These are phyloP conservation scores for Capitella teleta DNA, from an alignment of 1,140 invertebrate genomes.

Conservation along the genomic window DNA sequence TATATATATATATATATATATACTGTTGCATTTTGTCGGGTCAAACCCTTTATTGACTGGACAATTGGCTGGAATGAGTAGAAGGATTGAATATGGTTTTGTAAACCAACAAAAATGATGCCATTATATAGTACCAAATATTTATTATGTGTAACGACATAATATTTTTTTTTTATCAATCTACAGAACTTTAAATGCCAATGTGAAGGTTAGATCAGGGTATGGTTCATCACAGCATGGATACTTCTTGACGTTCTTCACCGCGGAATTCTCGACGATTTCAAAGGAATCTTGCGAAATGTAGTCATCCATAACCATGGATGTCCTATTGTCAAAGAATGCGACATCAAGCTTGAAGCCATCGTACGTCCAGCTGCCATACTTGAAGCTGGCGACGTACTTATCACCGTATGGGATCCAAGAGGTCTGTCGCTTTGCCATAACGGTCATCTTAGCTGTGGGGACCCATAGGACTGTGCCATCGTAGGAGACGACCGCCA, in stretches of 20 bases:
- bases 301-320: conserved; percentile 37
- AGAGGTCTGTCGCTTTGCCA: conserved; percentile 58
- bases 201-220: conserved; percentile 37
- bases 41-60: too few species aligned
- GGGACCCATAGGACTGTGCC: conserved; percentile 95
- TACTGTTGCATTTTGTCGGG: too few species aligned
- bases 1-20: too few species aligned
- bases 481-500: conserved; percentile 54
- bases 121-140: too few species aligned
- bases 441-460: conserved; percentile 96
- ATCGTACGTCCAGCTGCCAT: conserved; percentile 42
- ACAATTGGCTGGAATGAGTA: too few species aligned
- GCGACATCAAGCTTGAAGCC: conserved; percentile 36
- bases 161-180: too few species aligned
- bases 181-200: too few species aligned
- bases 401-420: conserved; percentile 42
- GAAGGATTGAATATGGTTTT: too few species aligned
- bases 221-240: conserved; percentile 40
- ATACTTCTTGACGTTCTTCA: conserved; percentile 33
- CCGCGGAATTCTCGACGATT: conserved; percentile 24
- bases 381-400: conserved; percentile 37
- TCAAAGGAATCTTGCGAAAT: conserved; percentile 42
- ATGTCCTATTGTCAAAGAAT: conserved; percentile 21
- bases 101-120: too few species aligned
- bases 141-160: too few species aligned